A percentile compares a stretch with the other conserved stretches of the same genome.
These are phyloP conservation scores for Ibidorhyncha struthersii DNA, from an alignment of 2,113 vertebrate genomes.

Conservation along the genomic window DNA sequence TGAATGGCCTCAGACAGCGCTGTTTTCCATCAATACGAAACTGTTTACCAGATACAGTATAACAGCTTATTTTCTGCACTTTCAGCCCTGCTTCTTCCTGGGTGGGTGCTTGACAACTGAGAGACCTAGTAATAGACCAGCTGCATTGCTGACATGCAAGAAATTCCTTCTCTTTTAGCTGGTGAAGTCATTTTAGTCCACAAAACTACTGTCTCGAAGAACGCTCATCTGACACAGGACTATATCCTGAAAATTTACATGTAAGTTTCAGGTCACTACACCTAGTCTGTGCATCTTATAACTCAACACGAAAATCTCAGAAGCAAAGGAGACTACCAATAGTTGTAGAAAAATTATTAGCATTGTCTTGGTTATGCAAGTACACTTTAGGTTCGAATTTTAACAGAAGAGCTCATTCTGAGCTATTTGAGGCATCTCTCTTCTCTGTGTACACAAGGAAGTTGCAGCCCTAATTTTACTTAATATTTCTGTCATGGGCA, in stretches of 20 bases:
- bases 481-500: background rate
- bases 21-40: background rate
- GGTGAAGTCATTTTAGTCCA: background rate
- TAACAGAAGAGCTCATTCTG: background rate
- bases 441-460: background rate
- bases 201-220: background rate
- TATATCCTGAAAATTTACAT: background rate
- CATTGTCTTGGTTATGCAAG: background rate
- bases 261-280: background rate
- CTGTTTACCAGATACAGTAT: background rate
- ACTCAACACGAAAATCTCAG: background rate
- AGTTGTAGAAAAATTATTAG: background rate
- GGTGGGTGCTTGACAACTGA: background rate
- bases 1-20: background rate
- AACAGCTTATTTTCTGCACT: background rate
- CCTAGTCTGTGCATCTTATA: background rate
- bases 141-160: background rate
- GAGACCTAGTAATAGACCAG: background rate
- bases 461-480: background rate
- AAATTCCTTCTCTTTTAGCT: background rate
- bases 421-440: background rate
- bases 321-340: background rate
- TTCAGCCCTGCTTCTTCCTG: background rate
- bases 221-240: background rate
- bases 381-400: background rate